Evolutionary conservation across 2,888 invertebrate genomes (phyloP), one percentile per base, ranked within the genome.

Genomic region (Cheiracanthium punctorium): DNA sequence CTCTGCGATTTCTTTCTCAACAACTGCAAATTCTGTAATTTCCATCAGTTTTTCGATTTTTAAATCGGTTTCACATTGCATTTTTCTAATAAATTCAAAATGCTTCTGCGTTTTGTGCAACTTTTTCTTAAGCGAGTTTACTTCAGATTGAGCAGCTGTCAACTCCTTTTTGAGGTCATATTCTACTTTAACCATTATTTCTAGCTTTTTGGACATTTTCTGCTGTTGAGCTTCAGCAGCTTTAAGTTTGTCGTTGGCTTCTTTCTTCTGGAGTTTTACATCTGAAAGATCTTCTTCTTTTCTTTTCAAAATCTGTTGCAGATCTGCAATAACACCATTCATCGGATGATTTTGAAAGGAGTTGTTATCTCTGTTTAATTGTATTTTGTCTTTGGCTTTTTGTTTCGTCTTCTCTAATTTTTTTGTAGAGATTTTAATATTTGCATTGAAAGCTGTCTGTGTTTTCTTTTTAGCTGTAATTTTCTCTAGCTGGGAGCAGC

Each of bases 1-100:
- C 8, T 67, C 76, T 1, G 69, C 20, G 4, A 69, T 77, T 77
- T 77, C 76, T 30, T 77, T 77, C 30, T 77, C 76, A 29, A 77
- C 69, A 1, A 77, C 67, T 0, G 48, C 43, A 30, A 2, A 30
- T 32, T 77, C 76, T 17, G 76, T 48, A 17, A 77, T 43, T 48
- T 77, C 32, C n/a, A 24, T 48, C 7, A 77, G 12, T 37, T 69
- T 12, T 24, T 77, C 43, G 1, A 48, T 30, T 7, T 5, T 17
- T 20, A 12, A 14, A 12, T 69, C 48, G 7, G 69, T 12, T 14
- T 41, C 12, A 20, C 43, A 20, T 43, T 20, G n/a, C 43, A 24
- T 69, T 14, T 77, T 8, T 69, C 69, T 29, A 48, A 69, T 30
- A 5, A 8, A 32, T 33, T 7, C 20, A 69, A 69, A 33, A 0